Evolutionary conservation across 1,140 invertebrate genomes (phyloP).

Genomic region (Oryctes rhinoceros): DNA sequence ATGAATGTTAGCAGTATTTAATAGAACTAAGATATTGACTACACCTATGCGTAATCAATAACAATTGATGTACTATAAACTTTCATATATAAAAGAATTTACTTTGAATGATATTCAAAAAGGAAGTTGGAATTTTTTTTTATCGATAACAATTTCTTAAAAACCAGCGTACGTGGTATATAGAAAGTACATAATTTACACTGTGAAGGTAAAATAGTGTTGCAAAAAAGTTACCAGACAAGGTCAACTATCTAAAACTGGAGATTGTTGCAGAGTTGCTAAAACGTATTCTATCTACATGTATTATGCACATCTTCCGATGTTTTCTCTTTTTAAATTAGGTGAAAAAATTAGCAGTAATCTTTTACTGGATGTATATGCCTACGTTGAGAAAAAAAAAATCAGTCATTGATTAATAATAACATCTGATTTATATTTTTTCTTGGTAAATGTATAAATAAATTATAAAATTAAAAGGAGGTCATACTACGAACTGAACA

Average conservation of each 20-base stretch:
- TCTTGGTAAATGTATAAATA: too few species aligned
- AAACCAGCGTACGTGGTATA: neutral
- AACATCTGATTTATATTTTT: too few species aligned
- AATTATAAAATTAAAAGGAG: too few species aligned
- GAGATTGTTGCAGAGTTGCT: neutral
- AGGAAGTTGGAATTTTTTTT: neutral
- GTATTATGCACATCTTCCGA: neutral
- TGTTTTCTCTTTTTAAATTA: neutral
- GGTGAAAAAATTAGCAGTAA: neutral
- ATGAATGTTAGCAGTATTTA: neutral
- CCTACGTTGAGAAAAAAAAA: too few species aligned
- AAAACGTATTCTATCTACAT: neutral
- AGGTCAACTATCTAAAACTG: constrained; percentile 3
- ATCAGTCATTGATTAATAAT: too few species aligned
- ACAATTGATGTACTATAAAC: too few species aligned
- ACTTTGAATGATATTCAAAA: neutral
- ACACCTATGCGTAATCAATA: neutral
- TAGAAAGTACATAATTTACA: constrained; percentile 21
- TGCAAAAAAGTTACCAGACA: constrained; percentile 1
- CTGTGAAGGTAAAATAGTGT: neutral
- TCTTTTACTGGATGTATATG: neutral
- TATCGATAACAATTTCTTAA: neutral
- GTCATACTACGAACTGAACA: too few species aligned
- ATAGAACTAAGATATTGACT: neutral
- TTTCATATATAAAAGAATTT: too few species aligned